Evolutionary conservation across 2,113 vertebrate genomes (phyloP).

Genomic region (Columbina picui): DNA sequence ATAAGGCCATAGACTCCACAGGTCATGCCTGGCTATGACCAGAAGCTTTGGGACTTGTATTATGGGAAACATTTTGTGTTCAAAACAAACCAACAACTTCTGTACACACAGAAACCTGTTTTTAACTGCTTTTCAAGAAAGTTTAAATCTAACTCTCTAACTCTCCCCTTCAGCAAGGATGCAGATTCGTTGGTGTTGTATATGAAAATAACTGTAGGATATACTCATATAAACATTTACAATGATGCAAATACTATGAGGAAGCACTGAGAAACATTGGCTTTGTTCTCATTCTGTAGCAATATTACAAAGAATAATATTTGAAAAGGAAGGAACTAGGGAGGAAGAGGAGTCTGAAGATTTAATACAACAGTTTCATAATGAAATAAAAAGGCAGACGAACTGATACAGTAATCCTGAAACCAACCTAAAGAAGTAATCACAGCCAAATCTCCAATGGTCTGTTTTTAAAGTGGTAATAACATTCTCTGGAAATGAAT

Average conservation of each 20-base stretch:
- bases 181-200: not conserved
- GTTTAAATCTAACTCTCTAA: not conserved
- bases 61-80: not conserved
- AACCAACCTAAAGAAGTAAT: not conserved
- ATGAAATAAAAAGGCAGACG: not conserved
- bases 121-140: not conserved
- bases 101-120: fast-evolving
- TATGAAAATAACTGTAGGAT: not conserved
- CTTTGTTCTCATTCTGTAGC: not conserved
- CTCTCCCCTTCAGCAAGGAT: not conserved
- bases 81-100: not conserved
- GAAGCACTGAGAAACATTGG: not conserved
- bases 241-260: not conserved
- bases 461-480: not conserved
- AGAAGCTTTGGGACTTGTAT: not conserved
- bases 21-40: not conserved
- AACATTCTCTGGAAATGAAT: not conserved
- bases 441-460: not conserved
- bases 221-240: not conserved
- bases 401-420: not conserved
- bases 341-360: not conserved
- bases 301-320: not conserved
- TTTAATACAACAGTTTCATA: not conserved
- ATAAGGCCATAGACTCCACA: not conserved
- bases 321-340: not conserved